Evolutionary conservation across 2,888 invertebrate genomes (phyloP), one percentile per base, ranked within the genome.

Genomic region (Tetranychus truncatus): DNA sequence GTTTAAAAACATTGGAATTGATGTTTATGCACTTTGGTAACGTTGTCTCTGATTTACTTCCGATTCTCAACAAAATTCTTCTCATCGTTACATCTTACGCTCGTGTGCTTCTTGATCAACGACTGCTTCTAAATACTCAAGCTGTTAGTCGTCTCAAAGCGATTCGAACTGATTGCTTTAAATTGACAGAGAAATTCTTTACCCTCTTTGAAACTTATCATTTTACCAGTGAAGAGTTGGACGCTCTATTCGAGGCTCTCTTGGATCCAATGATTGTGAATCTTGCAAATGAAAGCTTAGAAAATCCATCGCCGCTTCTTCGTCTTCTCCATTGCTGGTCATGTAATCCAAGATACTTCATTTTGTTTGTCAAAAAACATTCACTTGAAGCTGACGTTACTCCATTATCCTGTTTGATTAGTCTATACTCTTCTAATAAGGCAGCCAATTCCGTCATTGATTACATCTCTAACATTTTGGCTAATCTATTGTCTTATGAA

Each of bases 291-390:
- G 94, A 95, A 81, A 89, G 91, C 11, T 88, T 92, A 75, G 88
- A 91, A 80, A 89, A 88, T 79, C 92, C 93, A 0, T 92, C 93
- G 1, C 87, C 89, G 1, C 83, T 95, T 74, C 83, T 95, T 21
- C 91, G 89, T 81, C 83, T 95, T n/a, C 85, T 95, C 24, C 84
- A 87, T 45, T 84, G 86, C 1, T 95, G 94, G 92, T 88, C 90
- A 78, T 86, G 88, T 75, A 89, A 91, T 82, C 89, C 91, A 0
- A 87, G 89, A 82, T 85, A 89, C 81, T 91, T 89, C 81, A 81
- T 85, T 44, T 84, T 92, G 71, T 84, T 95, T 45, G 86, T 87
- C 1, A 89, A 89, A 72, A 72, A 24, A 72, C 45, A 24, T 44
- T 34, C 34, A n/a, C 44, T 15, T 6, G 44, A 72, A 72, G 11